Conservation (phyloP, 2,797 vertebrate species). For the Psittacula echo region DNA sequence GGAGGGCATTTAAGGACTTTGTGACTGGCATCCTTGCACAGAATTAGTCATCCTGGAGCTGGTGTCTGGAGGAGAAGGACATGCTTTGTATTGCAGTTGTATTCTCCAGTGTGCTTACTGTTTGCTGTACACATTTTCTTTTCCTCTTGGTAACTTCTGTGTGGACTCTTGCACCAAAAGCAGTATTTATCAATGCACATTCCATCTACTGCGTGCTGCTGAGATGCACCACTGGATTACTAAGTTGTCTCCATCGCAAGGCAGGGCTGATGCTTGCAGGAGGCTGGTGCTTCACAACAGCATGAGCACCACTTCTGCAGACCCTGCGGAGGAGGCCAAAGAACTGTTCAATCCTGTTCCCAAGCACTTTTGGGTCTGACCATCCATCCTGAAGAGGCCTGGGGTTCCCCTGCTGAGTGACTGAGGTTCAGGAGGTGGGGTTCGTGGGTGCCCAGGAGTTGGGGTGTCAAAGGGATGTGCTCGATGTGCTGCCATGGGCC, state of each 20-base stretch:
- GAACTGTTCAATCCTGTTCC: not conserved
- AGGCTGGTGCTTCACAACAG: not conserved
- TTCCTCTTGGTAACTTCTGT: conserved; percentile 38
- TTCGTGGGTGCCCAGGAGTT: not conserved
- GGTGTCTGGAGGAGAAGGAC: not conserved
- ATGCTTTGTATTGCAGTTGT: conserved; percentile 41
- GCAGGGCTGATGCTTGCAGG: not conserved
- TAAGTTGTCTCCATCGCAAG: not conserved
- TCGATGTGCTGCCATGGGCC: fast-evolving
- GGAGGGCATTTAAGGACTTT: not conserved
- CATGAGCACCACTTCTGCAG: not conserved
- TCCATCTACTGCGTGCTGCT: not conserved
- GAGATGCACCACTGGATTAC: not conserved
- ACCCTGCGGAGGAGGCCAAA: not conserved
- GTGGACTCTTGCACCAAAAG: conserved; percentile 6
- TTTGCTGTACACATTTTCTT: conserved; percentile 50
- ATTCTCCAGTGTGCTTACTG: not conserved
- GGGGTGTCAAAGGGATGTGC: fast-evolving
- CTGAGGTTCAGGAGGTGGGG: not conserved
- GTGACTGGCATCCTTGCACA: not conserved
- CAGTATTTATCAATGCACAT: not conserved
- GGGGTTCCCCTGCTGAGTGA: not conserved
- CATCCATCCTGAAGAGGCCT: not conserved
- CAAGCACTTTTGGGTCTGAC: not conserved
- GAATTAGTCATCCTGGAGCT: not conserved